Base-by-base conservation (phyloP, 2,113 vertebrate species). In the Glaucidium brasilianum region DNA sequence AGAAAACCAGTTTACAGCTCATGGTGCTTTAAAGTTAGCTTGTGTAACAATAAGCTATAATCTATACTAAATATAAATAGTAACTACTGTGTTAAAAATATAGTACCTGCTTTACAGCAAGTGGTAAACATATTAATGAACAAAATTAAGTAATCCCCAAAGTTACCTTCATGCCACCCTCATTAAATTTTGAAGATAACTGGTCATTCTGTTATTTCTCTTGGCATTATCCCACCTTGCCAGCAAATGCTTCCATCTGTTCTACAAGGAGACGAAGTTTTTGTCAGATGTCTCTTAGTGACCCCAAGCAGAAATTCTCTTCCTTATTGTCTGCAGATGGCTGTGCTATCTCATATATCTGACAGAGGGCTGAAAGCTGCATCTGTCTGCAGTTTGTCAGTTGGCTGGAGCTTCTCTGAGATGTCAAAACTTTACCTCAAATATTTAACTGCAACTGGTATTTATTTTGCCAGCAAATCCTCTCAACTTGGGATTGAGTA, bases 341-440 rank as follows among this genome's bases (percentile, higher is more conserved):
- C 88, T 82, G 34, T 37, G 67, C 66, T 87, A 45, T 74, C 81
- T 90, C 71, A 23, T 20, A 0, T 47, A 59, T 75, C 85, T 82
- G 89, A 92, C 86, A 78, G 34, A 72, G 92, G 68, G 50, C 67
- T 86, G 83, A 88, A 83, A 88, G 84, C 93, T 93, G 73, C 80
- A 95, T 89, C 87, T 96, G 89, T 82, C 91, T 96, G 88, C 93
- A 95, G 81, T 85, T 56, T 92, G 66, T 78, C 81, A 92, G 43
- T 15, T 85, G 93, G 60, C 85, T 82, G 56, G 30, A 85, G 85
- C 85, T 69, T 6, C 82, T 85, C 71, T 16, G 32, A 67, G 66
- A 73, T 64, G 43, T 66, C 74, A 77, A 90, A 96, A 43, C 43
- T 66, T 90, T 52, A 50, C 76, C 63, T 85, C 82, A 71, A 80